Percentiles rank a stretch among this genome's conserved stretches.
phyloP scores from a whole-genome alignment of 2,797 vertebrate genomes.

The Dendrocincla fuliginosa region DNA sequence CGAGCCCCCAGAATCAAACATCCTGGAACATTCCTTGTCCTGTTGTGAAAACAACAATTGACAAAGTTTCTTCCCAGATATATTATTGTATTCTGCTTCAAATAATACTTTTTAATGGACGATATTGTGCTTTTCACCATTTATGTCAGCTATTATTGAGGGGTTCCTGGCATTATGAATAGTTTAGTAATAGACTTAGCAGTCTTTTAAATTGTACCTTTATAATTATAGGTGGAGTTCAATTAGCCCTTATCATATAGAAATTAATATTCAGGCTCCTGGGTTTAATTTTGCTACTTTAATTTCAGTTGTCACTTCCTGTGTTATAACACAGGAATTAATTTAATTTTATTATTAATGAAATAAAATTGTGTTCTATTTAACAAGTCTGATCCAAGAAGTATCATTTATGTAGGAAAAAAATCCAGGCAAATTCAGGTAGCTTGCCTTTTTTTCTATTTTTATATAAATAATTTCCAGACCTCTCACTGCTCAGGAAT shows the following conservation, averaged over 20 bases:
- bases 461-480: neutral
- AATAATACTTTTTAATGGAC: neutral
- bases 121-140: neutral
- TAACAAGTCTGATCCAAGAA: neutral
- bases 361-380: neutral
- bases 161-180: neutral
- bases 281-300: neutral
- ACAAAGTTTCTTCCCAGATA: neutral
- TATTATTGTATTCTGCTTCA: neutral
- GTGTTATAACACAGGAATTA: neutral
- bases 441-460: neutral
- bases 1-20: accelerated
- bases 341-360: neutral
- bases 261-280: neutral
- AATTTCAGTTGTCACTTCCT: neutral
- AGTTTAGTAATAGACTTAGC: neutral
- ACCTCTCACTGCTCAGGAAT: neutral
- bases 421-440: neutral
- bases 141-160: neutral
- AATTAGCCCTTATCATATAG: neutral
- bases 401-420: neutral
- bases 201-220: neutral
- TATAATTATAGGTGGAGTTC: neutral
- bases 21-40: neutral
- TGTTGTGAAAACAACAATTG: neutral